These are phyloP conservation scores for Hemicentrotus pulcherrimus DNA, from an alignment of 35 echinoderm and acorn worm species.

Conservation along the genomic window DNA sequence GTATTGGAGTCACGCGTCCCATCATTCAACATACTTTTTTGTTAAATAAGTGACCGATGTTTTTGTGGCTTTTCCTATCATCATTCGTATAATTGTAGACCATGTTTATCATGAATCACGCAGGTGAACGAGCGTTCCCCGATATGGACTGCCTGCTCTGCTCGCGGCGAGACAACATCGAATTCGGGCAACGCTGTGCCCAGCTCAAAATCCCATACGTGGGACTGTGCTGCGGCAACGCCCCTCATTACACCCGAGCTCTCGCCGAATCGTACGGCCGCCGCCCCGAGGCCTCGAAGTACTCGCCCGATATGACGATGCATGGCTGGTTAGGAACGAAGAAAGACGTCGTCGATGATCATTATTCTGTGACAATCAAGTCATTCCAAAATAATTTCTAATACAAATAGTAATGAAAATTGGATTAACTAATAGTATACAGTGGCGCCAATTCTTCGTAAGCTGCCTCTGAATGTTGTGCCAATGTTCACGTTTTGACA, in stretches of 20 bases:
- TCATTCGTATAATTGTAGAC: too few species aligned
- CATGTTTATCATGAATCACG: background rate
- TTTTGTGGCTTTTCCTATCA: too few species aligned
- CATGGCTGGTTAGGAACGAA: slow-evolving; percentile 67
- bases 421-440: too few species aligned
- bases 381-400: background rate
- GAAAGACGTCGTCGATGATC: slow-evolving; percentile 13
- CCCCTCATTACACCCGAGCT: slow-evolving; percentile 74
- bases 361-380: background rate
- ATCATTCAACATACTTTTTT: too few species aligned
- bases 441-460: too few species aligned
- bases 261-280: slow-evolving; percentile 84
- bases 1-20: too few species aligned
- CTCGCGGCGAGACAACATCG: slow-evolving; percentile 57
- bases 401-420: background rate
- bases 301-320: slow-evolving; percentile 68
- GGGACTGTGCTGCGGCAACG: slow-evolving; percentile 91
- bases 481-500: too few species aligned
- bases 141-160: slow-evolving; percentile 67
- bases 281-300: slow-evolving; percentile 66
- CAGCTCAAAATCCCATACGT: slow-evolving; percentile 86
- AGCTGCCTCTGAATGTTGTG: too few species aligned
- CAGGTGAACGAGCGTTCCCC: slow-evolving; percentile 69
- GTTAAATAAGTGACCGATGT: too few species aligned
- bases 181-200: slow-evolving; percentile 70